Conservation (phyloP, 2,113 vertebrate genomes). For the Indicator indicator region DNA sequence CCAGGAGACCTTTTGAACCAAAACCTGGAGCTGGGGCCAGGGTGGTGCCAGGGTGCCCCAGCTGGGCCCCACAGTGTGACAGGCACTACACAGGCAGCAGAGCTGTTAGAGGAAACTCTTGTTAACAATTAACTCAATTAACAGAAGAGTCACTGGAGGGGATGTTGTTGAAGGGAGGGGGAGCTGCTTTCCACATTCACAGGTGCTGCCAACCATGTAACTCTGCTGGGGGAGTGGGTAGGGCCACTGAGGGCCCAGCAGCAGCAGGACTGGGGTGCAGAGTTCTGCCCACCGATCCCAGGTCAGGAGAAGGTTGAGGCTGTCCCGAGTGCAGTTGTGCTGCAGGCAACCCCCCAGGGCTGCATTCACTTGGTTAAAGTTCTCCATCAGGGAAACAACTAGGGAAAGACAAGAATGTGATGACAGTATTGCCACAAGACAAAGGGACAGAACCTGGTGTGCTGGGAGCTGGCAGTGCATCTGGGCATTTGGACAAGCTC, state of each 20-base stretch:
- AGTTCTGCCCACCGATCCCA: background rate
- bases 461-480: background rate
- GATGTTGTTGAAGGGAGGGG: background rate
- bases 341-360: background rate
- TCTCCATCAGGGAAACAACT: background rate
- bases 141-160: background rate
- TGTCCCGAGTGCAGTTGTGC: background rate
- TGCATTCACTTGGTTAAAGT: background rate
- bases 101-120: background rate
- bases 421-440: background rate
- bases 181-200: background rate
- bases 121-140: slow-evolving; percentile 63
- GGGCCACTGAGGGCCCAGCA: background rate
- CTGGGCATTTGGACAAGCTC: background rate
- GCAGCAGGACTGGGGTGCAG: background rate
- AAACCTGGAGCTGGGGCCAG: background rate
- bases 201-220: background rate
- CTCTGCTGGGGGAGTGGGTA: background rate
- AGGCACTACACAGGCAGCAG: background rate
- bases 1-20: background rate
- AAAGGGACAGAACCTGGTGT: background rate
- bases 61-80: background rate
- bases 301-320: background rate
- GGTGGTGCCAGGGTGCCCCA: background rate
- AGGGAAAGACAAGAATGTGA: background rate